phyloP scores from a whole-genome alignment of 2,888 invertebrate species.

The Steinernema scapterisci region DNA sequence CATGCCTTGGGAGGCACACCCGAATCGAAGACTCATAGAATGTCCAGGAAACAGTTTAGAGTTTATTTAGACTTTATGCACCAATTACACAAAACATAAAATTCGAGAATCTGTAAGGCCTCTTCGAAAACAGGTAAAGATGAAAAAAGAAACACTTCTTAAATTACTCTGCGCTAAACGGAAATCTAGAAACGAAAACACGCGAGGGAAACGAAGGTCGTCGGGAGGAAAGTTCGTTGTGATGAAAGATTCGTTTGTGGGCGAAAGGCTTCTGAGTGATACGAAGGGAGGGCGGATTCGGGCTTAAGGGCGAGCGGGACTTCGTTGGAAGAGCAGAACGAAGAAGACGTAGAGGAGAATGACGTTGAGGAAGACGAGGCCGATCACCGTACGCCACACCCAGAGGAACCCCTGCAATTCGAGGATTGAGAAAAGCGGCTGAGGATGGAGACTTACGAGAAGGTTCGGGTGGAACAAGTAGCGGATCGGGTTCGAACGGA shows the following conservation, averaged over 20 bases:
- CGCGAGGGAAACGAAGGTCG: background rate
- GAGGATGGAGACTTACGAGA: slow-evolving; percentile 76
- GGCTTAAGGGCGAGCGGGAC: background rate
- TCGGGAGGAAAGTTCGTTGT: slow-evolving; percentile 7
- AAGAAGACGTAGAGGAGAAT: slow-evolving; percentile 64
- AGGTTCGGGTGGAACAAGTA: slow-evolving; percentile 96
- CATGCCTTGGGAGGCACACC: no score
- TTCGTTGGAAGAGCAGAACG: slow-evolving; percentile 64
- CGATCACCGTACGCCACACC: slow-evolving; percentile 61
- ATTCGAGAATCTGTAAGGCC: slow-evolving; percentile 17
- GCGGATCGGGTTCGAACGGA: slow-evolving; percentile 89
- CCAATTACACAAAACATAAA: slow-evolving; percentile 17
- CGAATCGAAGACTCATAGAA: no score
- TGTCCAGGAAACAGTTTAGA: no score
- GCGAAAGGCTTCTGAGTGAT: slow-evolving; percentile 17
- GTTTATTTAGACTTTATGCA: background rate
- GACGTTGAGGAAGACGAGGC: slow-evolving; percentile 61
- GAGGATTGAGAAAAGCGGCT: background rate
- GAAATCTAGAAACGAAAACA: background rate
- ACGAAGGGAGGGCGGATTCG: background rate
- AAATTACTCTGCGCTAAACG: slow-evolving; percentile 2
- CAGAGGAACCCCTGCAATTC: slow-evolving; percentile 59
- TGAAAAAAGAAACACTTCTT: background rate
- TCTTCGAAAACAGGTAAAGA: slow-evolving; percentile 9
- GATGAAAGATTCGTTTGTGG: slow-evolving; percentile 23